Base-by-base conservation (phyloP, 2,797 vertebrate species). In the Enteromius unitaeniatus region DNA sequence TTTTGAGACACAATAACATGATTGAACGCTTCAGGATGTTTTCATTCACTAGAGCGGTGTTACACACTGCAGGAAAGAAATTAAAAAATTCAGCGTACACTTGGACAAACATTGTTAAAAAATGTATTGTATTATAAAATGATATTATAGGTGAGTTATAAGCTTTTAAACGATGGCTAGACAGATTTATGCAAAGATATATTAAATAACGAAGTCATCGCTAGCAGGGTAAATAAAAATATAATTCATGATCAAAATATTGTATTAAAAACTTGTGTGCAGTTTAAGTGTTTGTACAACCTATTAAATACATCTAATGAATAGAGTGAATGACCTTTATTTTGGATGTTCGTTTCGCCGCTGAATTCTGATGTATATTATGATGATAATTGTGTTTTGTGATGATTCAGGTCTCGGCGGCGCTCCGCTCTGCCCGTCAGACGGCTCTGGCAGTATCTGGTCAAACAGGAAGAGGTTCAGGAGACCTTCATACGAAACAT, bases 401-500 rank as follows among this genome's bases (percentile, higher is more conserved):
- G 6, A 28, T 7, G 0, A 14, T 72, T 42, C 91, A 99, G 98
- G 91, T 97, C 96, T 1, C 95, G 84, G 81, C 96, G 96, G 88
- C 93, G 94, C 67, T 92, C 95, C 28, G 95, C 96, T 0, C 93
- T 97, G 5, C 96, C 98, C 40, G 96, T 97, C 87, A 98, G 96
- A 90, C 96, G 98, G 73, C 95, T 99, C 84, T 99, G 98, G 98
- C 97, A 97, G 82, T 99, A 96, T 87, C 93, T 99, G 87, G 96
- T 99, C 70, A 99, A 99, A 89, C 97, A 97, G 92, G 98, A 99
- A 42, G 95, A 96, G 88, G 92, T 99, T 84, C 98, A 99, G 89
- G 98, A 99, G 91, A 99, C 97, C 1, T 99, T 99, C 90, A 99
- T 99, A 83, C 94, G 95, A 90, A 97, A 98, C 92, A 98, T 99